Evolutionary conservation across 2,888 invertebrate genomes (phyloP), one percentile per base, ranked within the genome.

Genomic region (Lathronympha strigana): DNA sequence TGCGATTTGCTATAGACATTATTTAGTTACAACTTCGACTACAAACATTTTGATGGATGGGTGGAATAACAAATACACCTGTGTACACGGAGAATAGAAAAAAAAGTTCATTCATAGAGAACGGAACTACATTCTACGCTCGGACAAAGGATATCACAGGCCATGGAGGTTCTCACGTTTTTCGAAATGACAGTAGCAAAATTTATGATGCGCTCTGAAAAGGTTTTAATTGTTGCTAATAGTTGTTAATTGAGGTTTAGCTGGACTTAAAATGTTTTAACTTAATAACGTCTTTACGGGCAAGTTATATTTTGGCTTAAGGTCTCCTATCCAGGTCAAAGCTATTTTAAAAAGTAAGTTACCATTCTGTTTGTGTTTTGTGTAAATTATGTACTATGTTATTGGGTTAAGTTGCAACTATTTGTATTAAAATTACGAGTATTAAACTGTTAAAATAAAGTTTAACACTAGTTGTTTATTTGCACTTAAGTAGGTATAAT

Each of bases 141-240:
- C 68, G 78, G 78, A 88, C 85, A 87, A 86, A 78, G 74, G 78
- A 79, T 72, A 73, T 71, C 71, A 68, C 72, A 72, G 69, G 69
- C 74, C 82, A 80, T 81, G 83, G 83, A 84, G 76, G 80, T 89
- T 90, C 90, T 81, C 90, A 89, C 88, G 88, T 84, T 82, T 83
- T 83, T 82, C 76, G 79, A 76, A 77, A 81, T 80, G 81, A 76
- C 81, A 69, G 81, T 80, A 79, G 83, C 81, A 76, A 79, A 81
- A 84, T 85, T 84, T 86, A 83, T 82, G 81, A 78, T 72, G 68
- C 74, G 76, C 75, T 77, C 75, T 79, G 76, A 76, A 82, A 83
- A 78, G 79, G 76, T 58, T 51, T 33, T 60, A 60, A 60, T 60
- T 58, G 63, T 73, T 75, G 53, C 58, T 45, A 51, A 54, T 64